Base-by-base conservation (phyloP, 2,113 vertebrate species). In the Ellobius talpinus region DNA sequence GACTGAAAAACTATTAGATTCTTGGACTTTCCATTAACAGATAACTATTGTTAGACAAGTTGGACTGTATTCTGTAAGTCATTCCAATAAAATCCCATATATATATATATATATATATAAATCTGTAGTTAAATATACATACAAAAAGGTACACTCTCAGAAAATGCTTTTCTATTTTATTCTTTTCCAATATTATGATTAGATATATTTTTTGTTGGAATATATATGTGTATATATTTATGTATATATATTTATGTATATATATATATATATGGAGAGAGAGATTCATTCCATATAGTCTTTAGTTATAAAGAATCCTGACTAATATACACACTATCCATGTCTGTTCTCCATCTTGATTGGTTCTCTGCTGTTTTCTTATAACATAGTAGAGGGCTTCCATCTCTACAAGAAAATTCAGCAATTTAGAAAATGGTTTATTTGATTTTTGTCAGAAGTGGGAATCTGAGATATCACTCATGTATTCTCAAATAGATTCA, bases 371-470 rank as follows among this genome's bases (percentile, higher is more conserved):
- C 73, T 96, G 39, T 33, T 72, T 94, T 93, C 76, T 78, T 74
- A 93, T 89, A 97, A 55, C 33, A 76, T 50, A 50, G 9, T 86
- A 52, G 66, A 79, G 74, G 78, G 86, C 96, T 97, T 91, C 95
- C 73, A 96, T 96, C 55, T 61, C 90, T 89, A 97, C 93, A 93
- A 85, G 81, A 58, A n/a, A 94, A 94, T 77, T 92, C 21, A 93
- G 10, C 55, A 82, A 90, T 97, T 97, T 96, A 96, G 33, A 87
- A 96, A 97, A 96, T 95, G 86, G 72, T 26, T 82, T 68, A 96
- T 66, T 73, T 47, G 82, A 95, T 97, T 96, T 96, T 95, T 92
- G 47, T 96, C 98, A 89, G 95, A 96, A 96, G 86, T 96, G 94
- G 9, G 50, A 97, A 58, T 36, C 9, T 3, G 66, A 95, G 70